A percentile compares a stretch with the other conserved stretches of the same genome.
Evolutionary conservation across 2,888 invertebrate genomes (phyloP).

Genomic region (Gymnocheta viridis): DNA sequence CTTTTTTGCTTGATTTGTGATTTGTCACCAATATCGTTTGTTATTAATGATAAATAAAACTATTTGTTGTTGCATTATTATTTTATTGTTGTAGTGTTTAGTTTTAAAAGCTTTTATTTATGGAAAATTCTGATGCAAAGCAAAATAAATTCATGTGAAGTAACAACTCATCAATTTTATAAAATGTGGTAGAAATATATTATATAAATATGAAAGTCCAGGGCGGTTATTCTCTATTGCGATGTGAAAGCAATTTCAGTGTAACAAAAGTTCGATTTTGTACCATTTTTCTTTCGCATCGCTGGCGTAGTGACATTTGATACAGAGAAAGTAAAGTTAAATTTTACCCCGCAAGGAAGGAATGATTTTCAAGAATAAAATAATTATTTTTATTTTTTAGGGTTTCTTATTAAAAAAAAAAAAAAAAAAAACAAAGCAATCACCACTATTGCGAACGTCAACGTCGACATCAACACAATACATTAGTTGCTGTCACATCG

Average conservation of each 20-base stretch:
- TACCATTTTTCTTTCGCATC: too few species aligned
- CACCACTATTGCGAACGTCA: too few species aligned
- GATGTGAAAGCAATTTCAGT: too few species aligned
- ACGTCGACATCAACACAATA: too few species aligned
- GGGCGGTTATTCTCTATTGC: too few species aligned
- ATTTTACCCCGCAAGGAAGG: background rate
- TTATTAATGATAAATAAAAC: background rate
- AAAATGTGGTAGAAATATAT: too few species aligned
- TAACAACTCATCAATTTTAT: background rate
- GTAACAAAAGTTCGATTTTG: too few species aligned
- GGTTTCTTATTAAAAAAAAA: background rate
- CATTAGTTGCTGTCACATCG: too few species aligned
- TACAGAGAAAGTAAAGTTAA: background rate
- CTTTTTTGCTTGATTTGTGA: conserved; percentile 40
- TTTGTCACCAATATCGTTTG: conserved; percentile 36
- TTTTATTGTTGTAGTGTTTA: background rate
- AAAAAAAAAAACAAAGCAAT: too few species aligned
- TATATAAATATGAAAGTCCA: too few species aligned
- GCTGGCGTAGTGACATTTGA: too few species aligned
- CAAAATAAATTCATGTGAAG: background rate
- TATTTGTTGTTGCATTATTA: background rate
- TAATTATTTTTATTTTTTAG: background rate
- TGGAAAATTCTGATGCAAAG: background rate
- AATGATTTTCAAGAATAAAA: background rate
- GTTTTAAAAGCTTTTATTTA: background rate